These are phyloP conservation scores for Drosophila grimshawi DNA, from an alignment of 1,140 invertebrate genomes.

Conservation along the genomic window DNA sequence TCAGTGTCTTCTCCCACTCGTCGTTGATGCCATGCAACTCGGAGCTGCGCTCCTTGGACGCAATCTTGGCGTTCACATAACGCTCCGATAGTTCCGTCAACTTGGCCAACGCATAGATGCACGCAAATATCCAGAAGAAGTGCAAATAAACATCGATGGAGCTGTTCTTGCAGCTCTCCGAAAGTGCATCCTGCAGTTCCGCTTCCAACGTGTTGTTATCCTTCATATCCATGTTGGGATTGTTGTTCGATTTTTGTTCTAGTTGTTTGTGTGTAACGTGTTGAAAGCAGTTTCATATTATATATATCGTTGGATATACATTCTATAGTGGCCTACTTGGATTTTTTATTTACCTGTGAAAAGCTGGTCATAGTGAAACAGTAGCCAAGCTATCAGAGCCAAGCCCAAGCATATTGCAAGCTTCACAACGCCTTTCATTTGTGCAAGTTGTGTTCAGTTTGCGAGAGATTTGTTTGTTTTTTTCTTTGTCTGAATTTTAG, in stretches of 20 bases:
- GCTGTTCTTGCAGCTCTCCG: conserved; percentile 13
- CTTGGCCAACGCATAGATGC: conserved; percentile 57
- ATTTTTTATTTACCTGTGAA: conserved; percentile 15
- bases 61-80: conserved; percentile 44
- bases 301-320: not conserved
- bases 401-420: conserved; percentile 17
- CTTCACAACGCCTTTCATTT: conserved; percentile 17
- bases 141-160: conserved; percentile 46
- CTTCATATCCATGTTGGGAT: conserved; percentile 5
- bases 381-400: conserved; percentile 18
- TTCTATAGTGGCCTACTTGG: conserved; percentile 16
- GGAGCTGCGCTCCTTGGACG: conserved; percentile 19
- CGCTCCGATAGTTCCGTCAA: conserved; percentile 53
- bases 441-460: not conserved
- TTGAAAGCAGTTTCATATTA: not conserved
- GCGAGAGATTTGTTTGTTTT: conserved; percentile 6
- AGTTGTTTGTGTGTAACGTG: conserved; percentile 10
- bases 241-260: conserved; percentile 15
- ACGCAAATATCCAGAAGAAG: conserved; percentile 67
- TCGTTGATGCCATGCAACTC: conserved; percentile 48
- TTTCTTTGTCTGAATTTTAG: conserved; percentile 16
- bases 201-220: conserved; percentile 43
- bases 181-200: conserved; percentile 19
- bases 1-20: conserved; percentile 59
- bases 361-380: conserved; percentile 14